These are phyloP conservation scores for Parnassius smintheus DNA, from an alignment of 2,888 invertebrate genomes.

Conservation along the genomic window DNA sequence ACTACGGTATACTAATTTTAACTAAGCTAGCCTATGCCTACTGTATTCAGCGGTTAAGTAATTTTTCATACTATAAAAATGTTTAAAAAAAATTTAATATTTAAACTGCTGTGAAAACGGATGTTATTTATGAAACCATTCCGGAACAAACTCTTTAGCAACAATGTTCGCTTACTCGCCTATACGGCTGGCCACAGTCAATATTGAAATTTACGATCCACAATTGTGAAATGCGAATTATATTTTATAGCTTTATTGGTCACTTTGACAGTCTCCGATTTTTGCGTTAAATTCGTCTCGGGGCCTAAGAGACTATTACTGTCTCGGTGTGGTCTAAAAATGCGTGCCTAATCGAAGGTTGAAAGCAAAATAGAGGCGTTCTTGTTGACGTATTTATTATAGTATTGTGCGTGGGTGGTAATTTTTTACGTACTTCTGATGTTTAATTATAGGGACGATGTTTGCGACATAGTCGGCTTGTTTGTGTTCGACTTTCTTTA, in stretches of 20 bases:
- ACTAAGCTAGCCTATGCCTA: too few species aligned
- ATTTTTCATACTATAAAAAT: too few species aligned
- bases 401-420: slow-evolving; percentile 41
- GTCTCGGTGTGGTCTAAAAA: slow-evolving; percentile 45
- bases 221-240: slow-evolving; percentile 52
- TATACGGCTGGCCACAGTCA: slow-evolving; percentile 46
- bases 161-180: slow-evolving; percentile 48
- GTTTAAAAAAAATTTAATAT: too few species aligned
- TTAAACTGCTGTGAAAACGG: not conserved
- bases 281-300: slow-evolving; percentile 42
- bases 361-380: slow-evolving; percentile 42
- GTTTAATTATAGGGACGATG: slow-evolving; percentile 28
- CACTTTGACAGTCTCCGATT: slow-evolving; percentile 43
- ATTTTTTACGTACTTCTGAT: slow-evolving; percentile 32
- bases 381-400: slow-evolving; percentile 41
- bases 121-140: slow-evolving; percentile 36
- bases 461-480: slow-evolving; percentile 24
- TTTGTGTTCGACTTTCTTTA: slow-evolving; percentile 24
- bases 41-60: too few species aligned
- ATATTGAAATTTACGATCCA: slow-evolving; percentile 68
- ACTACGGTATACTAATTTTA: too few species aligned
- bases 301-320: slow-evolving; percentile 40
- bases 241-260: slow-evolving; percentile 65
- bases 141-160: slow-evolving; percentile 39
- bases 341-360: slow-evolving; percentile 45